These are phyloP conservation scores for Petrocephalus sullivani DNA, from an alignment of 2,797 vertebrate genomes.

Conservation along the genomic window DNA sequence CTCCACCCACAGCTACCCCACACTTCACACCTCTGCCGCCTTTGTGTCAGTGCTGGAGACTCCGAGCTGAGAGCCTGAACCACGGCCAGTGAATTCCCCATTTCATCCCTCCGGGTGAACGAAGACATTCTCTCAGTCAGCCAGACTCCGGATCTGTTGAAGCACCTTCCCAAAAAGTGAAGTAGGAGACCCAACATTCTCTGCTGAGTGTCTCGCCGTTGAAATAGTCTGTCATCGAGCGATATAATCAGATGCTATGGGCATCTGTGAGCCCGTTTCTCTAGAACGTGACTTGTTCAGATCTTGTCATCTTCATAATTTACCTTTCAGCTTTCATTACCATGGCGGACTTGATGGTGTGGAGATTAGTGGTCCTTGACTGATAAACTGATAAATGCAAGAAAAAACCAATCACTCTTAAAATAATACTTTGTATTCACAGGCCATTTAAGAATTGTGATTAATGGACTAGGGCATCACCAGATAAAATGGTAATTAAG, in stretches of 20 bases:
- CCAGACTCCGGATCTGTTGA: not conserved
- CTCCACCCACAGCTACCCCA: not conserved
- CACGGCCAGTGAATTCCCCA: not conserved
- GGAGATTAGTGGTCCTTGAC: constrained; percentile 9
- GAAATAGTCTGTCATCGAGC: not conserved
- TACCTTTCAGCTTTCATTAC: not conserved
- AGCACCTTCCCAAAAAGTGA: not conserved
- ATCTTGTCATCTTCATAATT: constrained; percentile 1
- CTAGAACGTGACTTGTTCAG: not conserved
- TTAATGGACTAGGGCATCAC: constrained; percentile 17
- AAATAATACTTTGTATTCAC: constrained; percentile 8
- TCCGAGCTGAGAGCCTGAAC: not conserved
- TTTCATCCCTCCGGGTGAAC: not conserved
- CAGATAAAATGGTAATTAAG: constrained; percentile 9
- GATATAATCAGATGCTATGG: not conserved
- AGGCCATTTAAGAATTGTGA: not conserved
- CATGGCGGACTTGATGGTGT: not conserved
- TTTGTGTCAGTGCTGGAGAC: not conserved
- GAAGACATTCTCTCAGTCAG: constrained; percentile 14
- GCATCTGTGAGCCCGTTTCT: not conserved
- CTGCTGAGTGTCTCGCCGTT: not conserved
- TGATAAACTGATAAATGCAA: not conserved
- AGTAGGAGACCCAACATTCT: not conserved
- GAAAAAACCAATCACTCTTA: constrained; percentile 8
- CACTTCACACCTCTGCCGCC: not conserved